phyloP scores from a whole-genome alignment of 2,113 vertebrate genomes.

The Ailurus styani region DNA sequence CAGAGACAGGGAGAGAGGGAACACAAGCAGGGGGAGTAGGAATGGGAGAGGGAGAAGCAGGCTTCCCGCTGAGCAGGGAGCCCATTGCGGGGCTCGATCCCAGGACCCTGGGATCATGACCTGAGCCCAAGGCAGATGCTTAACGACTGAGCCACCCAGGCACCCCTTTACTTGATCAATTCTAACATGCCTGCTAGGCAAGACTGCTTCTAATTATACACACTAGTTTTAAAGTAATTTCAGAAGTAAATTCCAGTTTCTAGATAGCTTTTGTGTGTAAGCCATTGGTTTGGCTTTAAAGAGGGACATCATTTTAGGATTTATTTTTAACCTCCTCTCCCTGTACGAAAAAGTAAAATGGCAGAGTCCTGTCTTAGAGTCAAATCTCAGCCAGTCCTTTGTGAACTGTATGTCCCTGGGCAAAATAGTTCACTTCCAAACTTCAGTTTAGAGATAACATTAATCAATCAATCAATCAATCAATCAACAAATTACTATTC shows the following conservation, averaged over 20 bases:
- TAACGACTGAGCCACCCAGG: no score
- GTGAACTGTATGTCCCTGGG: neutral
- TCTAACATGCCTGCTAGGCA: neutral
- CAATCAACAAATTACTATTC: neutral
- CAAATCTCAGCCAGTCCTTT: neutral
- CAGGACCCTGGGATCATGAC: no score
- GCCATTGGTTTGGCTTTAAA: neutral
- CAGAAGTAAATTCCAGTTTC: neutral
- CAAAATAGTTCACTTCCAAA: neutral
- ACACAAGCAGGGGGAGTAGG: no score
- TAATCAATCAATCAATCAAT: neutral
- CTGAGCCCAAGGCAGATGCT: no score
- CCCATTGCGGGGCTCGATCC: no score
- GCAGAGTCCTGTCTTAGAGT: neutral
- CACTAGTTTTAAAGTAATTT: slow-evolving; percentile 17
- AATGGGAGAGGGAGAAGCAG: no score
- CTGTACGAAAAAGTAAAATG: neutral
- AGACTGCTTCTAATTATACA: neutral
- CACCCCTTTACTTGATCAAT: neutral
- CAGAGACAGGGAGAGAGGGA: no score
- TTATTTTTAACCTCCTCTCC: neutral
- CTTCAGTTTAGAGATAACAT: neutral
- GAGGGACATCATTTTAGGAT: neutral
- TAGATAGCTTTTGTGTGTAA: slow-evolving; percentile 10
- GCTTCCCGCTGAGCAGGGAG: no score